A percentile compares a stretch with the other conserved stretches of the same genome.
These are phyloP conservation scores for Pangasius larnaudii DNA, from an alignment of 2,797 vertebrate genomes.

Conservation along the genomic window DNA sequence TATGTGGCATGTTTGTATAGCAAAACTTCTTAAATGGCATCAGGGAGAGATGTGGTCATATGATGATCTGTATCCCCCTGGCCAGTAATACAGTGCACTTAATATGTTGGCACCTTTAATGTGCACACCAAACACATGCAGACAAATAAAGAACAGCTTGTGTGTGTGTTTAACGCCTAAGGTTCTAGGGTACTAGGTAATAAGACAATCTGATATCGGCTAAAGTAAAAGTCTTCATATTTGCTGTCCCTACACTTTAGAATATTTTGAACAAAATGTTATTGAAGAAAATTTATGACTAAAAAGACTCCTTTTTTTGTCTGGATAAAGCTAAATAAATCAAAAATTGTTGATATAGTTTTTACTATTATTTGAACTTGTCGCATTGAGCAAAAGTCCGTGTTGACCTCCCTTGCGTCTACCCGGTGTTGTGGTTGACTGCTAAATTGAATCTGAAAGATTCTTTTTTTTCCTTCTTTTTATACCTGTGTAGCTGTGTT, in stretches of 20 bases:
- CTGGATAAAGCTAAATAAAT: neutral
- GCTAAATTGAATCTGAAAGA: no score
- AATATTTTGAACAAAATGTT: neutral
- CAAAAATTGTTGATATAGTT: neutral
- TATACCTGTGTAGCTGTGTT: no score
- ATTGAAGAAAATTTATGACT: neutral
- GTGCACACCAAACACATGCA: conserved; percentile 19
- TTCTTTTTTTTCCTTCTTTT: no score
- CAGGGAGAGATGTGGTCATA: conserved; percentile 50
- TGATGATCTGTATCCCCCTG: conserved; percentile 32
- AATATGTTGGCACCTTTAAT: conserved; percentile 16
- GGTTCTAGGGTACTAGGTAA: neutral
- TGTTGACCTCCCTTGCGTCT: no score
- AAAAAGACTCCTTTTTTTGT: neutral
- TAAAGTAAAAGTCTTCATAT: neutral
- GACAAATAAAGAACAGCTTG: neutral
- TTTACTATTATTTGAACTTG: no score
- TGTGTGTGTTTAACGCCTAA: neutral
- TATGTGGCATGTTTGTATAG: conserved; percentile 55
- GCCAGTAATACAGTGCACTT: conserved; percentile 27
- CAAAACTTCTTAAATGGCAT: conserved; percentile 56
- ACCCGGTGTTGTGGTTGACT: no score
- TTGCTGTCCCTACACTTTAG: no score
- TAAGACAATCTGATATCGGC: neutral
- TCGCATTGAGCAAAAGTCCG: no score